These are phyloP conservation scores for Yponomeuta cagnagella DNA, from an alignment of 2,888 invertebrate species.

Conservation along the genomic window DNA sequence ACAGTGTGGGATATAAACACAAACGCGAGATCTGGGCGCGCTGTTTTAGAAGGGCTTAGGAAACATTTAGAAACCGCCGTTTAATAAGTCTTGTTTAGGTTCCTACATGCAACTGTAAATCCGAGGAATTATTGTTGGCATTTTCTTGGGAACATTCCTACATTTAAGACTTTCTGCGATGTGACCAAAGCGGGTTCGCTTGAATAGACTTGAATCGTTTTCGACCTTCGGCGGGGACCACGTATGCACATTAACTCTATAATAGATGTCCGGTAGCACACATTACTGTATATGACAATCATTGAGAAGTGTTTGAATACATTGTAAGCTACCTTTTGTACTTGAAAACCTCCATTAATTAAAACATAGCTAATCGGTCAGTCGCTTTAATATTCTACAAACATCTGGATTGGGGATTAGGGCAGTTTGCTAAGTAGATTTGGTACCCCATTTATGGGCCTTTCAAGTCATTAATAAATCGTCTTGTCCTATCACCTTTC, in stretches of 20 bases:
- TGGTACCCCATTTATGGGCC: not conserved
- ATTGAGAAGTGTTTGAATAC: no score
- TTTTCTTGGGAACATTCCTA: not conserved
- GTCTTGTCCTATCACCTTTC: constrained; percentile 24
- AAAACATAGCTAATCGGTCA: not conserved
- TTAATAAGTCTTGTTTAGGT: constrained; percentile 3
- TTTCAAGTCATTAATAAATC: constrained; percentile 47
- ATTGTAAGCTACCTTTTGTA: no score
- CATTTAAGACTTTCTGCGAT: not conserved
- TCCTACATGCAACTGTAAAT: not conserved
- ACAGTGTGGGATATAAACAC: constrained; percentile 21
- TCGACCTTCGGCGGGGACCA: not conserved
- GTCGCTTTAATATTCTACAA: not conserved
- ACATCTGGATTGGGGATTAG: not conserved
- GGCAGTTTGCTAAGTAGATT: not conserved
- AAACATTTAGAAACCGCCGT: constrained; percentile 5
- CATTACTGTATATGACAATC: no score
- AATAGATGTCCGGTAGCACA: no score
- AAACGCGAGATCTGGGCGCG: constrained; percentile 35
- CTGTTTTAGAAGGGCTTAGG: constrained; percentile 31
- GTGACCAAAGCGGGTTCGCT: not conserved
- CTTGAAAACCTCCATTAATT: not conserved
- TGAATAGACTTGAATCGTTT: not conserved
- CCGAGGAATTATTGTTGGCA: constrained; percentile 1
- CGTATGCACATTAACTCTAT: not conserved